Conservation (phyloP, 2,113 vertebrate species). For the Enhydra lutris region DNA sequence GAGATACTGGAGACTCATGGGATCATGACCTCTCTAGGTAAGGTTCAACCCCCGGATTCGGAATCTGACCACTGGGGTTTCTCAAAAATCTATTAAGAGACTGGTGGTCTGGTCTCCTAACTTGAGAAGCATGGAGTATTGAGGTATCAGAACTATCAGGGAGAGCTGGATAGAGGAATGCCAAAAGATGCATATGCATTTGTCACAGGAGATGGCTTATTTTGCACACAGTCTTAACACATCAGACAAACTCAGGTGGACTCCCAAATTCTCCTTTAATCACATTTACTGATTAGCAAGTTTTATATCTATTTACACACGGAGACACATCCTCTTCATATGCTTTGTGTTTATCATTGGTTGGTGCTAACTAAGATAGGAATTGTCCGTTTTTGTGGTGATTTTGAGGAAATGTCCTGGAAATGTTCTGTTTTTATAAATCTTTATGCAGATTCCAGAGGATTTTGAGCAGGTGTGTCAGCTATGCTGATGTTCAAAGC, state of each 20-base stretch:
- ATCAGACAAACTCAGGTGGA: background rate
- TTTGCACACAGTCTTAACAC: background rate
- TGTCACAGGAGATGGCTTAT: background rate
- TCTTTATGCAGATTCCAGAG: background rate
- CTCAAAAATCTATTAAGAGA: background rate
- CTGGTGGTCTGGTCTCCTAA: background rate
- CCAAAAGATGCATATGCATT: background rate
- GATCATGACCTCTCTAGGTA: constrained; percentile 40
- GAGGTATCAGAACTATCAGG: background rate
- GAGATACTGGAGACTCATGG: constrained; percentile 37
- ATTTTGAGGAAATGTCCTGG: background rate
- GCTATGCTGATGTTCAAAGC: background rate
- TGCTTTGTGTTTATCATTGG: background rate
- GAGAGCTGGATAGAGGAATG: background rate
- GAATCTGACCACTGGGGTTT: background rate
- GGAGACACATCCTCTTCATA: background rate
- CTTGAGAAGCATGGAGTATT: background rate
- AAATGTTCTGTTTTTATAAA: background rate
- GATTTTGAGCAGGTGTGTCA: background rate
- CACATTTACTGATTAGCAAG: background rate
- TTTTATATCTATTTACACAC: background rate
- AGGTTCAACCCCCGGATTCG: background rate
- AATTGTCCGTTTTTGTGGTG: background rate
- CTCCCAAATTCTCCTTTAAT: background rate
- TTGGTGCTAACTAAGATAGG: background rate